Evolutionary conservation across 2,113 vertebrate species (phyloP), one percentile per base, ranked within the genome.

Genomic region (Myrmecobius fasciatus): DNA sequence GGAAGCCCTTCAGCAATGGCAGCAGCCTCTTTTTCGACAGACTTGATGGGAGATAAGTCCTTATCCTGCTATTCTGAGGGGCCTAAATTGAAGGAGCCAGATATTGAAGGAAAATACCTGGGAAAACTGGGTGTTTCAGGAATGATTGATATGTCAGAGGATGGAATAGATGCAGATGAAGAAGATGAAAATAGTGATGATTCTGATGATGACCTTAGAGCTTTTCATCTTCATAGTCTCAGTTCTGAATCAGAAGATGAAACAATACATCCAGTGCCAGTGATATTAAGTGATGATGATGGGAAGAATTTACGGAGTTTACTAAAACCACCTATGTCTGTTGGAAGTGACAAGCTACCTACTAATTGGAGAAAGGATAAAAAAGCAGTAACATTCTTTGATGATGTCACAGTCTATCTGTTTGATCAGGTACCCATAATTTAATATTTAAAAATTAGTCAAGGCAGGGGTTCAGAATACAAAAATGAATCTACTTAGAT

Each of bases 141-240:
- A 24, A 95, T 98, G 96, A 98, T 99, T 0, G 98, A 98, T 95
- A 97, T 98, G 20, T 90, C 98, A 0, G 99, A 99, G 97, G 99
- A 99, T 0, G 99, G 99, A 0, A 98, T 99, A 25, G 99, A 99
- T 28, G 99, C 99, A 0, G 99, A 99, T 8, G 99, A 99, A 97
- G 99, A 99, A 96, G 99, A 99, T n/a, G 99, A 99, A 95, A 99
- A 99, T 98, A 99, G 99, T 7, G 99, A 99, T 0, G 99, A 99
- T 96, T 99, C 99, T 0, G 99, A 99, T 0, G 99, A 99, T 0
- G 99, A 99, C 92, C 97, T 99, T 95, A 99, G 99, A 48, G 99
- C 99, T 0, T 99, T 99, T 95, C 98, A 97, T 96, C 98, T 99
- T 56, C 99, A 99, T 94, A 99, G 99, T 97, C 99, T 99, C 67